Evolutionary conservation across 2,113 vertebrate species (phyloP).

Genomic region (Arothron firmamentum): DNA sequence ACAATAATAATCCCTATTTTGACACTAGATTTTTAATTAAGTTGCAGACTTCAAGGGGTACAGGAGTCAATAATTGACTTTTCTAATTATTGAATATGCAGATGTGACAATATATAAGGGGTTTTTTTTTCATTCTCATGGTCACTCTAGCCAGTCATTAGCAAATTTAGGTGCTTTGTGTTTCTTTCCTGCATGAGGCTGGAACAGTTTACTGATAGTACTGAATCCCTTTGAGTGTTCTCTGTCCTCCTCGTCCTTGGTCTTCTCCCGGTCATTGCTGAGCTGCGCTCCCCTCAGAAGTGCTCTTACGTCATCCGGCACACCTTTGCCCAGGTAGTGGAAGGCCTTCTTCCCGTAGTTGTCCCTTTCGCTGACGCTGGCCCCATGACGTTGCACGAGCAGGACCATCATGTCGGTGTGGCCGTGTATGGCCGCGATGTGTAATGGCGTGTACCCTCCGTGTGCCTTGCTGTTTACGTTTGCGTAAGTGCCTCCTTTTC

Average conservation of each 20-base stretch:
- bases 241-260: conserved; percentile 75
- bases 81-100: neutral
- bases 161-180: conserved; percentile 68
- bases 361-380: conserved; percentile 80
- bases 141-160: conserved; percentile 59
- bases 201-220: conserved; percentile 84
- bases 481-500: conserved; percentile 63
- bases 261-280: conserved; percentile 50
- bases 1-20: neutral
- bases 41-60: neutral
- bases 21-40: no score
- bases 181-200: conserved; percentile 78
- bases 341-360: conserved; percentile 87
- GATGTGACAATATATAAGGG: neutral
- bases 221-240: conserved; percentile 81
- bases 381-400: conserved; percentile 79
- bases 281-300: conserved; percentile 79
- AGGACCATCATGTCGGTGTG: conserved; percentile 73
- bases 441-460: conserved; percentile 89
- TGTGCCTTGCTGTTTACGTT: conserved; percentile 82
- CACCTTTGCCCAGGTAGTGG: conserved; percentile 79
- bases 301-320: conserved; percentile 68
- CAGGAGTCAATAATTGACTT: no score
- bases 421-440: conserved; percentile 88
- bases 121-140: conserved; percentile 1